phyloP scores from a whole-genome alignment of 2,113 vertebrate species.

The Meleagris gallopavo region DNA sequence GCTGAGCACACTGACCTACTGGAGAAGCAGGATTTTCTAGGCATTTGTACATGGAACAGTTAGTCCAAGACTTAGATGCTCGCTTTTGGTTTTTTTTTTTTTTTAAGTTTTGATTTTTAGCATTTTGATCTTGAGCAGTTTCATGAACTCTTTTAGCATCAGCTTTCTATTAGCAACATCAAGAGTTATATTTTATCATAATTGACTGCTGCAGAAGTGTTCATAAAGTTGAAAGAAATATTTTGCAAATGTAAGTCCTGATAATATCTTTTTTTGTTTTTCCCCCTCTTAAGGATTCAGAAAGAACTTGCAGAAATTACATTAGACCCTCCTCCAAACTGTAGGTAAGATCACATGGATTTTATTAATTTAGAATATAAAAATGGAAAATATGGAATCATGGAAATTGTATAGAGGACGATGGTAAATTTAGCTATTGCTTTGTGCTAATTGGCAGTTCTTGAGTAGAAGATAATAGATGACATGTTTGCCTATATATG shows the following conservation, averaged over 20 bases:
- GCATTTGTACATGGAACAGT: background rate
- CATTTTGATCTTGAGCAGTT: background rate
- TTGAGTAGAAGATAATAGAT: background rate
- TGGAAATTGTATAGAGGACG: background rate
- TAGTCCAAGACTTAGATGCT: background rate
- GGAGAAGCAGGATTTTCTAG: background rate
- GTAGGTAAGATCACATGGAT: conserved; percentile 88
- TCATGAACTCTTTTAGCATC: background rate
- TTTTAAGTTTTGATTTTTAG: background rate
- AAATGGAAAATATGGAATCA: background rate
- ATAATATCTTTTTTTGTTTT: conserved; percentile 26
- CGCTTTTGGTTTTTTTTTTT: background rate
- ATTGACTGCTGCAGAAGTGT: background rate
- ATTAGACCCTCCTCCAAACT: conserved; percentile 97
- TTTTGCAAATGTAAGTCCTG: background rate
- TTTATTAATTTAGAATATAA: conserved; percentile 59
- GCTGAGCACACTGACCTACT: background rate
- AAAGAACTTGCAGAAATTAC: conserved; percentile 99
- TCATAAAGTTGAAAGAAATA: background rate
- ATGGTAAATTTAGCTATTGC: background rate
- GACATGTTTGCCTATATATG: background rate
- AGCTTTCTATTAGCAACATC: background rate
- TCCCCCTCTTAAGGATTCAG: conserved; percentile 88
- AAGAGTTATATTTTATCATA: background rate
- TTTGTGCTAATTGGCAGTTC: conserved; percentile 4